Base-by-base conservation (phyloP, 2,797 vertebrate species). In the Xiphophorus birchmanni region DNA sequence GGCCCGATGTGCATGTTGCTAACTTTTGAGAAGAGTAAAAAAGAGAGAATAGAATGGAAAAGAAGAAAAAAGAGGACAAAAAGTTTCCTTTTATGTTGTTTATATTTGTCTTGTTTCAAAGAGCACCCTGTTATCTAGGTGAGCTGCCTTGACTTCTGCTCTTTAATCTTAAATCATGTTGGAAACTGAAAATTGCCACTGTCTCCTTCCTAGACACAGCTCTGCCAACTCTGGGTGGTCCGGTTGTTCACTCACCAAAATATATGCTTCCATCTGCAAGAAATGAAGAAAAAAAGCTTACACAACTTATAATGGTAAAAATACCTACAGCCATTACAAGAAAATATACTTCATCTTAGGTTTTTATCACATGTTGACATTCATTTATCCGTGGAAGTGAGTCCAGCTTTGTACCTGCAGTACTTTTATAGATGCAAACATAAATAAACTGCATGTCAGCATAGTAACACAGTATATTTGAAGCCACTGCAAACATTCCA, bases 211-310 rank as follows among this genome's bases (percentile, higher is more conserved):
- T 54, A 74, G 77, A 85, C 74, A 44, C 56, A 63, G 77, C 79
- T 88, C 89, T 82, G 84, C 87, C 81, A 87, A 76, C 80, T 69
- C 80, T 91, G 90, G 94, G 94, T 94, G 94, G 93, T 94, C 94
- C 93, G 77, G 76, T 72, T 88, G 84, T 81, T 87, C 94, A 98
- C 98, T 98, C 93, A 98, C 98, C 97, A 98, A 94, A 85, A 99
- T 89, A 80, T 98, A 98, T 13, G 97, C 97, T 85, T 97, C 97
- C 76, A 98, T 95, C 98, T 99, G 93, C 52, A 87, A 84, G 74
- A 80, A 77, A 40, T 88, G 9, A 81, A 80, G 91, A 89, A 47
- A 60, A 73, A 85, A 83, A 72, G 80, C 18, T 73, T 42, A 77
- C 5, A 17, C 45, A 73, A 82, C 84, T 32, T 12, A 13, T 82